Base-by-base conservation (phyloP, 1,140 invertebrate genomes). In the Limonius californicus region DNA sequence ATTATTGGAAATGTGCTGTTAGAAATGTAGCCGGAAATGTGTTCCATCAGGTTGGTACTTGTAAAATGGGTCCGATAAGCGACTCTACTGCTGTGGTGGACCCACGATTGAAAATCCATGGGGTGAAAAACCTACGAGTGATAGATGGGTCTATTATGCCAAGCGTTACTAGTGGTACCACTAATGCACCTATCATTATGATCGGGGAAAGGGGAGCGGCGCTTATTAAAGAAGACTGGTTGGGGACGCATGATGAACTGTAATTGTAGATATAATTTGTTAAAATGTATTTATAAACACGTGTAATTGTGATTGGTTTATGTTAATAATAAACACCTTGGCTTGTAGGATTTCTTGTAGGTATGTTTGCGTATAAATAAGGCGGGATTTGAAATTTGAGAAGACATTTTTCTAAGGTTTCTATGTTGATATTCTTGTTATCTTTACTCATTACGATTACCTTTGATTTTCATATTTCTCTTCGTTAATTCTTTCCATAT, bases 111-210 rank as follows among this genome's bases (percentile, higher is more conserved):
- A 74, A 72, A 63, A 79, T 82, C 0, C 61, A 65, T 45, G 77
- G 77, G 64, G 76, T 75, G 7, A 73, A 80, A 39, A 79, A 81
- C 57, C 71, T 91, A 15, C 78, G 89, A 64, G 88, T 91, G 0
- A 81, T 84, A 0, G 89, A 91, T 72, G 86, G 87, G 50, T 89
- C 88, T 12, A 85, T 89, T 19, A 91, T 92, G 86, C 90, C 90
- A 0, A 77, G 73, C 2, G 83, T 91, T 39, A 77, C 85, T 0
- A 81, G 84, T 12, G 88, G 83, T 2, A 89, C 90, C 61, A 89
- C 87, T 0, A 89, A 89, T 72, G 88, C 87, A 0, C 82, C 89
- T 0, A 82, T 82, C 0, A 85, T 89, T 23, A 89, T 88, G 82
- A 88, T 91, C 54, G 89, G 80, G 0, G 87, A 90, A 69, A 90